These are phyloP conservation scores for Plebejus melissa DNA, from an alignment of 2,888 invertebrate genomes.

Conservation along the genomic window DNA sequence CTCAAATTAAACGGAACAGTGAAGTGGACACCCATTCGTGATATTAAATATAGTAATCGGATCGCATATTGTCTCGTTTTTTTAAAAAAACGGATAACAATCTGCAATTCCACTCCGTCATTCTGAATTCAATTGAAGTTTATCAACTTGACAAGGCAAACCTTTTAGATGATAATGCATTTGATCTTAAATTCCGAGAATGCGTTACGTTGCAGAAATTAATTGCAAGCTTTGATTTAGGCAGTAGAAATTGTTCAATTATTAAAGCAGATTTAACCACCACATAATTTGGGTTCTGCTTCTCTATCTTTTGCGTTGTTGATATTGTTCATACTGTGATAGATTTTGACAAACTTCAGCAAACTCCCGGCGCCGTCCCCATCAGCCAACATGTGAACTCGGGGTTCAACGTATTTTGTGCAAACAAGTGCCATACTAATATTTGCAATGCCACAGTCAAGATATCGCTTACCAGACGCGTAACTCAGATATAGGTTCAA, in stretches of 20 bases:
- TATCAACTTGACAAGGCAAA: constrained; percentile 1
- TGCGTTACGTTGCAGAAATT: not conserved
- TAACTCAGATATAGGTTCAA: constrained; percentile 19
- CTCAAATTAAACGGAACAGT: not conserved
- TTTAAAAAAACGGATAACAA: not conserved
- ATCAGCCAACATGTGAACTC: not conserved
- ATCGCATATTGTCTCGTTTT: not conserved
- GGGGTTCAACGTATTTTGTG: not conserved
- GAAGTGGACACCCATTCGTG: not conserved
- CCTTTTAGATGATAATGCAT: not conserved
- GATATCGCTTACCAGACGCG: constrained; percentile 17
- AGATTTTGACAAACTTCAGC: not conserved
- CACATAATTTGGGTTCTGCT: not conserved
- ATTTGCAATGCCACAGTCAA: constrained; percentile 9
- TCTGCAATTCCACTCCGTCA: not conserved
- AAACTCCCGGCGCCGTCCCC: not conserved
- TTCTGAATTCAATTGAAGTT: not conserved
- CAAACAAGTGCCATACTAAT: constrained; percentile 2
- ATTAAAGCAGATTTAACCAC: not conserved
- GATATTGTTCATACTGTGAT: not conserved
- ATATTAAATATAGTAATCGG: not conserved
- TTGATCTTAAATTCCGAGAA: not conserved
- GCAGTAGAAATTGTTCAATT: not conserved
- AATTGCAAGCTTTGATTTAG: not conserved
- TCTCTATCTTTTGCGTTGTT: not conserved